A percentile compares a stretch with the other conserved stretches of the same genome.
Evolutionary conservation across 1,140 invertebrate species (phyloP).

Genomic region (Macrosteles quadrilineatus): DNA sequence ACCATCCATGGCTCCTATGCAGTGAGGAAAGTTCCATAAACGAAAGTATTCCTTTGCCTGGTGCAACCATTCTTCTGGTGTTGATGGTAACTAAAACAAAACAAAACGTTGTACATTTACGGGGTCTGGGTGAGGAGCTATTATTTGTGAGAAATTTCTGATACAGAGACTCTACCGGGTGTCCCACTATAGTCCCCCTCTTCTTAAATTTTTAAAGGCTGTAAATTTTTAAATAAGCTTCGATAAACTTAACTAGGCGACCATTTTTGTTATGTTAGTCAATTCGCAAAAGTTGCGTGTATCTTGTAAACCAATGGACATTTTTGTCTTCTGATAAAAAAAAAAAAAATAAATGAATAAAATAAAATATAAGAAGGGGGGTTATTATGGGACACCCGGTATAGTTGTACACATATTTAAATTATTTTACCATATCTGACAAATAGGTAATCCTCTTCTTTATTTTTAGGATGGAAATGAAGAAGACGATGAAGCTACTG

Average conservation of each 20-base stretch:
- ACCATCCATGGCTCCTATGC: too few relatives aligned
- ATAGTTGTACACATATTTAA: neutral
- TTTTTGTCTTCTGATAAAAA: too few relatives aligned
- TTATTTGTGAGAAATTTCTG: neutral
- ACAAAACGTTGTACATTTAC: neutral
- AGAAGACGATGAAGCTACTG: neutral
- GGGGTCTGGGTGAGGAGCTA: neutral
- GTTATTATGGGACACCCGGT: neutral
- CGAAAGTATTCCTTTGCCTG: neutral
- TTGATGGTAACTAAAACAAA: neutral
- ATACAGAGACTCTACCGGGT: neutral
- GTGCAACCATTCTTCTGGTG: slow-evolving; percentile 1
- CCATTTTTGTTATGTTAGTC: too few relatives aligned
- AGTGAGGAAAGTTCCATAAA: slow-evolving; percentile 47
- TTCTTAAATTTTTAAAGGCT: too few relatives aligned
- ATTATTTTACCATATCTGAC: neutral
- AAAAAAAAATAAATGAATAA: neutral
- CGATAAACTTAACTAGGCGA: too few relatives aligned
- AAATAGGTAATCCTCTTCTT: neutral
- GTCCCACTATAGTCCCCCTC: neutral
- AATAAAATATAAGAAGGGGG: neutral
- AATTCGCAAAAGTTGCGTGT: too few relatives aligned
- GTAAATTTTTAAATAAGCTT: too few relatives aligned
- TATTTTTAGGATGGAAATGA: neutral
- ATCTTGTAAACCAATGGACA: too few relatives aligned